Percentiles rank a stretch among this genome's conserved stretches.
Conservation (phyloP, 1,140 invertebrate species). For the Mycetomoellerius zeteki region DNA sequence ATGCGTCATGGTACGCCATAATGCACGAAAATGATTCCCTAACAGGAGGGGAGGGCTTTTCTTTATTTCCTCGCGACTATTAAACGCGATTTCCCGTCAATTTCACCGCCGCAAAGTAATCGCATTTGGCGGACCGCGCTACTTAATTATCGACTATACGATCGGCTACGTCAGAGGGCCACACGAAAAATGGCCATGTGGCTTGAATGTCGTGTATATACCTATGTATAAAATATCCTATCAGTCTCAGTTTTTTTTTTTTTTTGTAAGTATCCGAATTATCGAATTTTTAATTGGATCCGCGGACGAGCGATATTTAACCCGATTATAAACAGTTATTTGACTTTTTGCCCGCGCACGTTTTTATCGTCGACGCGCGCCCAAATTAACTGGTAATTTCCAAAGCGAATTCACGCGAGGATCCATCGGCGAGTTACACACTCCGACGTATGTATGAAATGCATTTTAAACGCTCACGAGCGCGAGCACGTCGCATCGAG, state of each 20-base stretch:
- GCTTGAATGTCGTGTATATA: background rate
- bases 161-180: constrained; percentile 42
- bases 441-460: constrained; percentile 36
- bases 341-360: constrained; percentile 10
- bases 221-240: background rate
- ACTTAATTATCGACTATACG: constrained; percentile 64
- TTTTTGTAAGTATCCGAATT: background rate
- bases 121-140: constrained; percentile 61
- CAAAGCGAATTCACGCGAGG: constrained; percentile 29
- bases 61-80: constrained; percentile 70
- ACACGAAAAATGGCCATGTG: constrained; percentile 11
- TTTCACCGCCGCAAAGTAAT: constrained; percentile 61
- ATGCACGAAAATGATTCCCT: constrained; percentile 71
- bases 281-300: constrained; percentile 5
- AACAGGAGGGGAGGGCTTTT: constrained; percentile 55
- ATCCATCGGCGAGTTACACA: constrained; percentile 26
- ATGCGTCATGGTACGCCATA: constrained; percentile 59
- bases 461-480: constrained; percentile 30
- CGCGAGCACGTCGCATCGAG: constrained; percentile 34
- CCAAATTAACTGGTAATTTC: constrained; percentile 46
- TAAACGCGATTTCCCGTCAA: constrained; percentile 71
- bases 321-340: constrained; percentile 17
- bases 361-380: background rate
- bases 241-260: background rate
- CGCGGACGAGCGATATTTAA: constrained; percentile 10